Evolutionary conservation across 30 jellyfish, hydroid and myxozoan species (phyloP).

Genomic region (Turritopsis rubra): DNA sequence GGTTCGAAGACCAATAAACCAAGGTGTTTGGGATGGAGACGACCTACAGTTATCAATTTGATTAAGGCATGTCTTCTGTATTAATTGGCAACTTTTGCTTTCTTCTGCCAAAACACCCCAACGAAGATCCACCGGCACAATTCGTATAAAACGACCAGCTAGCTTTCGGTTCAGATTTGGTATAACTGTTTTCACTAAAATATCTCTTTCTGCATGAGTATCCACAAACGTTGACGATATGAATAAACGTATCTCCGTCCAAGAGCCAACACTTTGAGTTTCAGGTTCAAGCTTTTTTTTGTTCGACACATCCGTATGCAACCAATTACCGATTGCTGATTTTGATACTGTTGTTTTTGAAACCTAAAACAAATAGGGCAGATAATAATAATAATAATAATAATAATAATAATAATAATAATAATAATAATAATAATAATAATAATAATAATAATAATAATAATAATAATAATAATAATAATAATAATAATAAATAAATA

Average conservation of each 20-base stretch:
- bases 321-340: neutral
- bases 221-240: neutral
- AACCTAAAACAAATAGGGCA: neutral
- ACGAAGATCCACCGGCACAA: slow-evolving; percentile 15
- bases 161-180: neutral
- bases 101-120: slow-evolving; percentile 15
- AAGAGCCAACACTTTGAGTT: neutral
- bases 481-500: too few relatives aligned
- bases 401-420: too few relatives aligned
- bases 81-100: neutral
- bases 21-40: neutral
- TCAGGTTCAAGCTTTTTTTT: neutral
- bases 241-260: neutral
- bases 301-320: neutral
- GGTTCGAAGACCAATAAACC: slow-evolving; percentile 20
- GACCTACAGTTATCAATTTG: slow-evolving; percentile 3
- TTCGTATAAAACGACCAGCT: neutral
- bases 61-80: neutral
- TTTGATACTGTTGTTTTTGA: neutral
- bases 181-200: neutral
- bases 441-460: too few relatives aligned
- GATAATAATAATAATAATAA: too few relatives aligned
- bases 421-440: too few relatives aligned
- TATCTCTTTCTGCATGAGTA: neutral
- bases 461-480: too few relatives aligned